Percentiles rank a stretch among this genome's conserved stretches.
Conservation (phyloP, 2,113 vertebrate species). For the Zapornia atra region DNA sequence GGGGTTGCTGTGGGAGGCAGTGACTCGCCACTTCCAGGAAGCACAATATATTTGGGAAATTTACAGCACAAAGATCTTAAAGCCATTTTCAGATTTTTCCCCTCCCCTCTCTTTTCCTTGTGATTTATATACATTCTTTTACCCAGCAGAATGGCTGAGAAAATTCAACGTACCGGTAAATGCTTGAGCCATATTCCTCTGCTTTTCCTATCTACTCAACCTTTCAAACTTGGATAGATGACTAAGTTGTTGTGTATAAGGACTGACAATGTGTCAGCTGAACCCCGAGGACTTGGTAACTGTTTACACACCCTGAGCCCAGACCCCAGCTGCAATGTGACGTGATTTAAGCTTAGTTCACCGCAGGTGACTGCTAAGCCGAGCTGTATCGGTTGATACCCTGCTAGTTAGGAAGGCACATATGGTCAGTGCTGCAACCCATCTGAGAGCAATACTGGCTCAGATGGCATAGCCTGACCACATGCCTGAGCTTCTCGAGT, state of each 20-base stretch:
- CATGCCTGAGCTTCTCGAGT: not conserved
- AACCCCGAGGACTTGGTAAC: not conserved
- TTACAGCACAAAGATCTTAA: not conserved
- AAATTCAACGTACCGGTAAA: not conserved
- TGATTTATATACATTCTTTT: not conserved
- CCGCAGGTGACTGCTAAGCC: not conserved
- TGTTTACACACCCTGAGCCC: not conserved
- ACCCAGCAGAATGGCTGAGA: not conserved
- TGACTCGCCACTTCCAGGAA: not conserved
- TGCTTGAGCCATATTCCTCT: not conserved
- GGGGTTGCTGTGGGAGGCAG: not conserved
- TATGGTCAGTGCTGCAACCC: not conserved
- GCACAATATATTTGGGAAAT: not conserved
- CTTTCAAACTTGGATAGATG: not conserved
- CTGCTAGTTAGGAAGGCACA: not conserved
- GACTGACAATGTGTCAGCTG: not conserved
- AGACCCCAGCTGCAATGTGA: not conserved
- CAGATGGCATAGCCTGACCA: not conserved
- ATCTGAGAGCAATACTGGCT: not conserved
- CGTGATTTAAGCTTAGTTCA: not conserved
- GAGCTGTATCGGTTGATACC: not conserved
- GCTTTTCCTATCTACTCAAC: not conserved
- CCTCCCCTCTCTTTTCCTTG: not conserved
- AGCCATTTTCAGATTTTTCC: not conserved
- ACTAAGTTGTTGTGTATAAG: not conserved